Evolutionary conservation across 2,888 invertebrate species (phyloP).

Genomic region (Morpho achilles): DNA sequence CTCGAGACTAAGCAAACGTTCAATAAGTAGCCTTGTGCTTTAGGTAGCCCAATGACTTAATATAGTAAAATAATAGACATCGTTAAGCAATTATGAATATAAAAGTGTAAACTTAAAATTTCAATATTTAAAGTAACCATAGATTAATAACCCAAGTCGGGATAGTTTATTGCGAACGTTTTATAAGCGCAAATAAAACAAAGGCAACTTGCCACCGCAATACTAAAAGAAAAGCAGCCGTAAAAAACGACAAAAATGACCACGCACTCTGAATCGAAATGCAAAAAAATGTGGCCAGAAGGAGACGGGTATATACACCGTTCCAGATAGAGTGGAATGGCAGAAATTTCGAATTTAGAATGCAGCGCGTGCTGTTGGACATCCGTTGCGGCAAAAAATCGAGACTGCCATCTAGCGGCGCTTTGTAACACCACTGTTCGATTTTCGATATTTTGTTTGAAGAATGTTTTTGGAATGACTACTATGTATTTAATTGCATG

Average conservation of each 20-base stretch:
- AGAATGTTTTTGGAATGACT: conserved; percentile 6
- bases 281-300: conserved; percentile 69
- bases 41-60: too few species aligned
- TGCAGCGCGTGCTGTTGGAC: conserved; percentile 75
- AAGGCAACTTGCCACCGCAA: conserved; percentile 54
- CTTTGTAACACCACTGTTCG: conserved; percentile 47
- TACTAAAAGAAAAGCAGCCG: conserved; percentile 51
- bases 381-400: conserved; percentile 72
- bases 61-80: too few species aligned
- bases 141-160: conserved; percentile 33
- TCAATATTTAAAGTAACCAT: conserved; percentile 20
- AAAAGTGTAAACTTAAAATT: too few species aligned
- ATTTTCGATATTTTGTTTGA: conserved; percentile 24
- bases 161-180: conserved; percentile 36
- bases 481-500: neutral
- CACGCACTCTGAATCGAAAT: conserved; percentile 74
- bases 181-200: conserved; percentile 46
- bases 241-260: conserved; percentile 71
- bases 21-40: too few species aligned
- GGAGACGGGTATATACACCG: conserved; percentile 47
- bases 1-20: too few species aligned
- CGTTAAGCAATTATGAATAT: too few species aligned
- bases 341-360: conserved; percentile 68
- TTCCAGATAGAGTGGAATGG: conserved; percentile 53
- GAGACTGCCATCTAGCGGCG: conserved; percentile 61